A percentile compares a stretch with the other conserved stretches of the same genome.
These are phyloP conservation scores for Tyto alba DNA, from an alignment of 2,113 vertebrate species.

Conservation along the genomic window DNA sequence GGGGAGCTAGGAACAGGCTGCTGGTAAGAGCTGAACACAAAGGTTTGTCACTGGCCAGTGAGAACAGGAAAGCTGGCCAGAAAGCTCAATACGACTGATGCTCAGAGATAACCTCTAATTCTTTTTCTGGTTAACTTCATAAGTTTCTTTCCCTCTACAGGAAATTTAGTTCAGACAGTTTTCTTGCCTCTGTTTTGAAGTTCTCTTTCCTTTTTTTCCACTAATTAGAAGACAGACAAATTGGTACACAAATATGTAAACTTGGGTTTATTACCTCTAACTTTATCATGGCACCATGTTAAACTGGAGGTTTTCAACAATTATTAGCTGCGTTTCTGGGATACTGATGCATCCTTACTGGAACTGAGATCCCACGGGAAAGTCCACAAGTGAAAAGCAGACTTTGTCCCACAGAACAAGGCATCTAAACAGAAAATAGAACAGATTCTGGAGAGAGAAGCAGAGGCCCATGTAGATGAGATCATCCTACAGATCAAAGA, in stretches of 20 bases:
- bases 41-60: background rate
- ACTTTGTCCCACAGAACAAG: background rate
- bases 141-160: no score
- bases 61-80: background rate
- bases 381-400: background rate
- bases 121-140: background rate
- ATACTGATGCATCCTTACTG: background rate
- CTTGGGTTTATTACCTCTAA: background rate
- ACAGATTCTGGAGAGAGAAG: background rate
- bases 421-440: background rate
- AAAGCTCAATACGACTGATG: background rate
- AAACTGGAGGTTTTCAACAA: background rate
- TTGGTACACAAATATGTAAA: background rate
- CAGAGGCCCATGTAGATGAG: background rate
- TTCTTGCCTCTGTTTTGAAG: constrained; percentile 13
- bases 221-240: background rate
- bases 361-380: background rate
- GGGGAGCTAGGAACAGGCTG: background rate
- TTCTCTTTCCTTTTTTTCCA: background rate
- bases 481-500: background rate
- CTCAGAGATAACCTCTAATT: background rate
- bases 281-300: background rate
- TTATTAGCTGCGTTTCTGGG: background rate
- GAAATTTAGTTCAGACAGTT: background rate
- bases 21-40: background rate